phyloP scores from a whole-genome alignment of 2,888 invertebrate genomes.

The Byasa hedistus region DNA sequence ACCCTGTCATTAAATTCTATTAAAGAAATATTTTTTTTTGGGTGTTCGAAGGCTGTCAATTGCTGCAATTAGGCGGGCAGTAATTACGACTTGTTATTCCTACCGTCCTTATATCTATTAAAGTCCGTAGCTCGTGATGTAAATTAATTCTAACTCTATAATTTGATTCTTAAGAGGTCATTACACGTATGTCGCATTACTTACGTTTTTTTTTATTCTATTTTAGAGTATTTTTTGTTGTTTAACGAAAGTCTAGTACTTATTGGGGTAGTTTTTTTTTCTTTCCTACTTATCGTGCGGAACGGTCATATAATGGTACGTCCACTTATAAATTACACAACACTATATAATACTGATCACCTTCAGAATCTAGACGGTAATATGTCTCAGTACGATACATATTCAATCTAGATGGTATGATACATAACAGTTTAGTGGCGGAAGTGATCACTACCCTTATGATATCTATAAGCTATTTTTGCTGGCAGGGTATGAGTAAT shows the following conservation, averaged over 20 bases:
- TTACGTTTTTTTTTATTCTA: neutral
- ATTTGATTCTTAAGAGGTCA: constrained; percentile 49
- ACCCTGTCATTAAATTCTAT: constrained; percentile 68
- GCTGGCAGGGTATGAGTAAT: no score
- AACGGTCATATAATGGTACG: no score
- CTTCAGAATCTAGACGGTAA: no score
- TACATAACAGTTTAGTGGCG: no score
- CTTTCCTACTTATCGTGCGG: neutral
- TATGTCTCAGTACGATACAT: no score
- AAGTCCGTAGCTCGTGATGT: constrained; percentile 50
- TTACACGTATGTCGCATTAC: constrained; percentile 27
- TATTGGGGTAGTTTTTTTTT: neutral
- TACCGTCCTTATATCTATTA: constrained; percentile 51
- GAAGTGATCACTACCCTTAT: no score
- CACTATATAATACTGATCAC: no score
- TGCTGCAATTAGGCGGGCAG: constrained; percentile 59
- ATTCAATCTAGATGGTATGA: no score
- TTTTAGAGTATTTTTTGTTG: neutral
- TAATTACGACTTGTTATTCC: constrained; percentile 69
- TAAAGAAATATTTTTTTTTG: constrained; percentile 54
- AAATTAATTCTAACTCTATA: constrained; percentile 59
- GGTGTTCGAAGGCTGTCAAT: constrained; percentile 64
- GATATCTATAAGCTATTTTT: no score
- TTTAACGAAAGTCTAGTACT: neutral
- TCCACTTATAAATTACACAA: neutral